Evolutionary conservation across 2,888 invertebrate genomes (phyloP), one percentile per base, ranked within the genome.

Genomic region (Maniola hyperantus): DNA sequence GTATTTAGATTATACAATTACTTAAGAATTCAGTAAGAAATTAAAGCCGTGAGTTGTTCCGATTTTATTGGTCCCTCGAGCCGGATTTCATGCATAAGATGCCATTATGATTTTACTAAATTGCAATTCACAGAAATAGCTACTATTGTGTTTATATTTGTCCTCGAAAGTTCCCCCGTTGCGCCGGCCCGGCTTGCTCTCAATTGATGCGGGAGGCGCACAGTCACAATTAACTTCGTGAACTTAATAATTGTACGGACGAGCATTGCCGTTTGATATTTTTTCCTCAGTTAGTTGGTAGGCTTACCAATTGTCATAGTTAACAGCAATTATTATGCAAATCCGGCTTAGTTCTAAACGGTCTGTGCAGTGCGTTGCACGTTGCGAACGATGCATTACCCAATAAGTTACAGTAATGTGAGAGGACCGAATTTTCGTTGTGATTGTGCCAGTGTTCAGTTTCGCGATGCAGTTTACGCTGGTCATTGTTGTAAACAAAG

Each of bases 131-230:
- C 86, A 83, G 79, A 86, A 90, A 88, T 89, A 90, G 83, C 81
- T 69, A 71, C 78, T 81, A 83, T 84, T 83, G 82, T 80, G 84
- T 85, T 84, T 92, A 91, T 91, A 90, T 91, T 85, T 79, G 91
- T 89, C 89, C 75, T 80, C 80, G 79, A 84, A 86, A 83, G 88
- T 83, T 89, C 91, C 83, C 92, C 89, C 87, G 87, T 87, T 84
- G 88, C 79, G 88, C 73, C 74, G 72, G 50, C 72, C 69, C 75
- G 4, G 74, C 58, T 15, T 13, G 50, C 26, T 85, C 89, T 77
- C 85, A 89, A 91, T 91, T 90, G 87, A 89, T 84, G 89, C 91
- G 91, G 91, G 91, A 90, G 90, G 81, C 87, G 81, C 82, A 83
- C 82, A 82, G 84, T 83, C 86, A 88, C 89, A 89, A 90, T 91